Base-by-base conservation (phyloP, 2,797 vertebrate species). In the Leuciscus waleckii region DNA sequence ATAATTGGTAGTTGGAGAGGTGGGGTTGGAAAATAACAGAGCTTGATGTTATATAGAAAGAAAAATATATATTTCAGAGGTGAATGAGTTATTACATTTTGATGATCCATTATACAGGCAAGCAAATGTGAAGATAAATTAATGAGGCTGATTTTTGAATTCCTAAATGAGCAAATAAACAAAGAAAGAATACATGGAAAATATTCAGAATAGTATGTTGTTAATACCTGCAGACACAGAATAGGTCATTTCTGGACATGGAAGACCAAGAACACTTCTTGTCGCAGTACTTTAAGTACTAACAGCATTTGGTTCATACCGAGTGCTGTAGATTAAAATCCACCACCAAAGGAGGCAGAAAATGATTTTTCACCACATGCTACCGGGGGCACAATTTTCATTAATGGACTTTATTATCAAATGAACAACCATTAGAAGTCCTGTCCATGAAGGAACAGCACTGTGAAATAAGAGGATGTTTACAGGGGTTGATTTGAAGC, bases 341-440 rank as follows among this genome's bases (percentile, higher is more conserved):
- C 54, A 79, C 83, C 83, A 79, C 83, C 83, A 85, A 79, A 85
- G 39, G 76, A 79, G 83, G 54, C 13, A 79, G 76, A 73, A 79
- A 85, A 85, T 85, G 51, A 85, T 73, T 85, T 85, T 85, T 79
- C 76, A 85, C 83, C 54, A 69, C 76, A 71, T 79, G 83, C 54
- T 79, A 79, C 68, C 41, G 1, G 54, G 49, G 76, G 68, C 83
- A 39, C 76, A 73, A 41, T 85, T 71, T 79, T 85, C 54, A 71
- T 79, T 79, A 85, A 85, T 85, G 83, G 83, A 79, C 76, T 78
- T 70, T 68, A 63, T 80, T 71, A 70, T 78, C 49, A 84, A 78
- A 79, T 46, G 41, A 79, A 63, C 76, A 63, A 37, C 67, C 51
- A 79, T 85, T 85, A 49, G 54, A 41, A 85, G 67, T 69, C 76